These are phyloP conservation scores for Drosophila mojavensis DNA, from an alignment of 1,140 invertebrate species.

Conservation along the genomic window DNA sequence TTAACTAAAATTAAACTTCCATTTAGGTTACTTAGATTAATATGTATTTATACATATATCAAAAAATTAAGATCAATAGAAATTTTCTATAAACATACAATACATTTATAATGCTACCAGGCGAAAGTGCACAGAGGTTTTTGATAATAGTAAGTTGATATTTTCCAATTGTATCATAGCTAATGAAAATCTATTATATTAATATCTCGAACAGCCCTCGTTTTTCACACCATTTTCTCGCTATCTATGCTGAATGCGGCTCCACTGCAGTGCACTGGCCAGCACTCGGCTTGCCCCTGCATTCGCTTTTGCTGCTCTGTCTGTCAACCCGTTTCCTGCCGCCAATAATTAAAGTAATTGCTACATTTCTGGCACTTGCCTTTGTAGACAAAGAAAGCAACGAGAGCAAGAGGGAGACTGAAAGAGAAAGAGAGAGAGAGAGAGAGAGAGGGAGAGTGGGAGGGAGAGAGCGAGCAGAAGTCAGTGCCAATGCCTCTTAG, in stretches of 20 bases:
- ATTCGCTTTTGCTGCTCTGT: conserved; percentile 32
- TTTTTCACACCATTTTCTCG: background rate
- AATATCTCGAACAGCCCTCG: conserved; percentile 6
- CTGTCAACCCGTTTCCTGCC: conserved; percentile 80
- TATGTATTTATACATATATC: no score
- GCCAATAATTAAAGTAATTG: conserved; percentile 82
- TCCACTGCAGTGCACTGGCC: conserved; percentile 3
- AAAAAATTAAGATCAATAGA: no score
- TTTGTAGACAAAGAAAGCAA: conserved; percentile 32
- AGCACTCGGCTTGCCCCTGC: conserved; percentile 8
- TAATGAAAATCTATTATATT: no score
- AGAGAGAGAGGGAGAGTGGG: background rate
- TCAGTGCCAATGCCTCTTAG: conserved; percentile 2
- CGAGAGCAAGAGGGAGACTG: background rate
- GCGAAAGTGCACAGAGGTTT: no score
- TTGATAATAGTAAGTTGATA: no score
- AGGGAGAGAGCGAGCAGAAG: background rate
- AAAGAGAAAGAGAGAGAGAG: background rate
- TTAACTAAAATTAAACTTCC: no score
- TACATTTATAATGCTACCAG: no score
- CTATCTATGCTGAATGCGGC: conserved; percentile 27
- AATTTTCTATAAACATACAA: no score
- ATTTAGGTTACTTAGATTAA: no score
- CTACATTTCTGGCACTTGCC: conserved; percentile 78
- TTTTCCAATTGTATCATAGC: no score